Conservation (phyloP, 2,113 vertebrate genomes). For the Pelodiscus sinensis region DNA sequence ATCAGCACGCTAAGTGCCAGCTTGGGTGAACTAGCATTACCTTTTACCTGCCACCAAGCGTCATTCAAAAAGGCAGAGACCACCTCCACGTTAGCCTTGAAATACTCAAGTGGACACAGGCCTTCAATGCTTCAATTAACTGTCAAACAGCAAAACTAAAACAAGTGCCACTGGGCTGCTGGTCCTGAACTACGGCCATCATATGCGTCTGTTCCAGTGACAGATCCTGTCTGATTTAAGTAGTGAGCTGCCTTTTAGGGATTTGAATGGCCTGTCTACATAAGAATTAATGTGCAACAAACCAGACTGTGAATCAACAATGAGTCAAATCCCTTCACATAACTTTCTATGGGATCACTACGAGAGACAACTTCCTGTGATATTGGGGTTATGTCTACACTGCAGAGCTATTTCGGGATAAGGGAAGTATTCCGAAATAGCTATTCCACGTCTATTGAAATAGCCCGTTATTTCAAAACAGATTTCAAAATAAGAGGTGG, state of each 20-base stretch:
- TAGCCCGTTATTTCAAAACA: too few relatives aligned
- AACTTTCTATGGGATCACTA: not conserved
- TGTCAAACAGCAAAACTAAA: not conserved
- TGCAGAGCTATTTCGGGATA: too few relatives aligned
- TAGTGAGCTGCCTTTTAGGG: not conserved
- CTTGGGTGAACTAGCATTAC: not conserved
- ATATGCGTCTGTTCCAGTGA: not conserved
- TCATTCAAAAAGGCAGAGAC: conserved; percentile 4
- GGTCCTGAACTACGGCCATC: not conserved
- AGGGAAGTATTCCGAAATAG: too few relatives aligned
- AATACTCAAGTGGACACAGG: not conserved
- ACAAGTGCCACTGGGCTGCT: not conserved
- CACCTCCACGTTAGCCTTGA: not conserved
- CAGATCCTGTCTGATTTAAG: not conserved
- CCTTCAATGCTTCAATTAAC: not conserved
- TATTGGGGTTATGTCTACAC: not conserved
- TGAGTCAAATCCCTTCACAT: not conserved
- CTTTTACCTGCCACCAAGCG: conserved; percentile 21
- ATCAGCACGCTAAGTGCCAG: conserved; percentile 57
- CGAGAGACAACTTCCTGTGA: not conserved
- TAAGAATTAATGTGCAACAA: not conserved
- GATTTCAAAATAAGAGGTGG: too few relatives aligned
- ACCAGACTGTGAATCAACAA: not conserved
- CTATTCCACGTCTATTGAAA: too few relatives aligned
- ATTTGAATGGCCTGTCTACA: not conserved